A percentile compares a stretch with the other conserved stretches of the same genome.
Evolutionary conservation across 2,888 invertebrate species (phyloP).

Genomic region (Thymelicus sylvestris): DNA sequence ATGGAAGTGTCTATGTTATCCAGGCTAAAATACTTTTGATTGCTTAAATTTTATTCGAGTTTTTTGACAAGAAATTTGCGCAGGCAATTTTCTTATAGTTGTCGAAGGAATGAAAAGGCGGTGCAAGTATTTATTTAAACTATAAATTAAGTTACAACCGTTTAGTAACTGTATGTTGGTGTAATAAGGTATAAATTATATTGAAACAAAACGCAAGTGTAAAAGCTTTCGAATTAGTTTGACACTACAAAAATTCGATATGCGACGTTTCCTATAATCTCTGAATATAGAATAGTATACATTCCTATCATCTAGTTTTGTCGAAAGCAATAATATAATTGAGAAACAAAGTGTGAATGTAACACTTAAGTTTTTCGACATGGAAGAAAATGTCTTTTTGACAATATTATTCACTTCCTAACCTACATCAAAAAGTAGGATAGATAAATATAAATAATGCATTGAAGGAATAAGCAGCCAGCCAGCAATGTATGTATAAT

Average conservation of each 20-base stretch:
- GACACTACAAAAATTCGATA: conserved; percentile 9
- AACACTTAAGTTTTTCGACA: too few species aligned
- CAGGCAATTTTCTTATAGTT: background rate
- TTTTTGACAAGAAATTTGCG: background rate
- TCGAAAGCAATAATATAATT: background rate
- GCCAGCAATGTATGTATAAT: background rate
- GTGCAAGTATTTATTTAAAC: background rate
- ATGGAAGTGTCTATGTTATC: background rate
- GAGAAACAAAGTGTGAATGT: background rate
- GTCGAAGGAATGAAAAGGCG: background rate
- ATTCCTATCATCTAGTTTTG: background rate
- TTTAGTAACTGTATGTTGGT: conserved; percentile 29
- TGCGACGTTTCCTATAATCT: conserved; percentile 4
- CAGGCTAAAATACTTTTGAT: background rate
- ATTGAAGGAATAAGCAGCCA: too few species aligned
- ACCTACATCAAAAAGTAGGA: too few species aligned
- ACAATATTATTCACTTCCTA: too few species aligned
- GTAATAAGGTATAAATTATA: background rate
- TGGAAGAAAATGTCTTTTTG: too few species aligned
- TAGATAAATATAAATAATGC: too few species aligned
- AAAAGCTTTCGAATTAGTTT: conserved; percentile 2
- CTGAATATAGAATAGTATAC: conserved; percentile 1
- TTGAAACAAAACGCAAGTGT: background rate
- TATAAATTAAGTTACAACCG: conserved; percentile 27
- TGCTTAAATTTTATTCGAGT: background rate